A percentile compares a stretch with the other conserved stretches of the same genome.
Evolutionary conservation across 2,797 vertebrate genomes (phyloP).

Genomic region (Aythya fuligula): DNA sequence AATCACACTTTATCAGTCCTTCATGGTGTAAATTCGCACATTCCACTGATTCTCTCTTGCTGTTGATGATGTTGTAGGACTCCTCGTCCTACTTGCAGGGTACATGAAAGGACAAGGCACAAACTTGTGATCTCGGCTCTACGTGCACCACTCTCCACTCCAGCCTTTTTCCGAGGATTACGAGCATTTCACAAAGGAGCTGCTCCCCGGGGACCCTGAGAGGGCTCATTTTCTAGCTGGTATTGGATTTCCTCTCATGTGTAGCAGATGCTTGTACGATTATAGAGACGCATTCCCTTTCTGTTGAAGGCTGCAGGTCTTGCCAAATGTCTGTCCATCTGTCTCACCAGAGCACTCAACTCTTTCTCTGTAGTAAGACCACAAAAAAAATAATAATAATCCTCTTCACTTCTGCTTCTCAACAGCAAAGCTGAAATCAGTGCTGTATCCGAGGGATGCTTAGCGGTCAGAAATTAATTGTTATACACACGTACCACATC

Average conservation of each 20-base stretch:
- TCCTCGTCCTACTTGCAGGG: not conserved
- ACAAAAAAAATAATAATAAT: too few species aligned
- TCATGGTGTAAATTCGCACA: not conserved
- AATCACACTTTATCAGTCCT: not conserved
- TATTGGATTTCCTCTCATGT: not conserved
- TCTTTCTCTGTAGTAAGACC: not conserved
- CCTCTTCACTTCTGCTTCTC: not conserved
- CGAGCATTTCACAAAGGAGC: accelerated
- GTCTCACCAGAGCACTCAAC: not conserved
- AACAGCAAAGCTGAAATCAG: not conserved
- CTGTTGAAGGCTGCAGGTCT: not conserved
- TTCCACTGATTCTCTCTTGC: too few species aligned
- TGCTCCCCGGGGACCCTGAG: not conserved
- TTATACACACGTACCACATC: accelerated
- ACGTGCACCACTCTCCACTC: accelerated
- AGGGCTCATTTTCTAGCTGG: not conserved
- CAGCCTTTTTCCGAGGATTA: not conserved
- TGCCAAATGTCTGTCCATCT: not conserved
- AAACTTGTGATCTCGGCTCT: not conserved
- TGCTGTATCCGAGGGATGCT: not conserved
- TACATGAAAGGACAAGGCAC: not conserved
- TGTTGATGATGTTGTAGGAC: not conserved
- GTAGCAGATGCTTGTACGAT: not conserved
- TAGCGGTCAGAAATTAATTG: not conserved
- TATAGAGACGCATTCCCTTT: not conserved